These are phyloP conservation scores for Leucania comma DNA, from an alignment of 2,888 invertebrate genomes.

Conservation along the genomic window DNA sequence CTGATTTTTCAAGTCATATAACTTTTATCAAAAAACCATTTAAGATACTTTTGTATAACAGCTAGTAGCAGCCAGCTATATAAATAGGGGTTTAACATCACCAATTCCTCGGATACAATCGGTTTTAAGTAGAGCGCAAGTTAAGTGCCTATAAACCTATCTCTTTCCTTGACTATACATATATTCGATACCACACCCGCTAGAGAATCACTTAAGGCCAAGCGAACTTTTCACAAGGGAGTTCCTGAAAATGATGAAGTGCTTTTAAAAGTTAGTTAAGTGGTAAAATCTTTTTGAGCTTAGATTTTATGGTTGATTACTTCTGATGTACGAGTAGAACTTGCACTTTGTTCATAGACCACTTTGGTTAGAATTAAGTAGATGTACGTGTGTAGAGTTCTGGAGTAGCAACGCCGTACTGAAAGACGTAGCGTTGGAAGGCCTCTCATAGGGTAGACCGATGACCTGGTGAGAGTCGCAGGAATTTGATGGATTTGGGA, in stretches of 20 bases:
- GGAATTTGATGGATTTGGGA: too few species aligned
- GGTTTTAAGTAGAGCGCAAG: too few species aligned
- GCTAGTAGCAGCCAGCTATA: too few species aligned
- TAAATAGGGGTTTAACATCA: too few species aligned
- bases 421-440: too few species aligned
- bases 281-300: slow-evolving; percentile 53
- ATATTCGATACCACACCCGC: slow-evolving; percentile 42
- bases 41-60: too few species aligned
- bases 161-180: slow-evolving; percentile 19
- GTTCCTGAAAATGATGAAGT: slow-evolving; percentile 66
- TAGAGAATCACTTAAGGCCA: slow-evolving; percentile 62
- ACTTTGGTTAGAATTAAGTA: slow-evolving; percentile 11
- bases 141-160: not conserved
- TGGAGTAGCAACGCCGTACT: too few species aligned
- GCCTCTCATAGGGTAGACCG: too few species aligned
- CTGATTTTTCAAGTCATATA: too few species aligned
- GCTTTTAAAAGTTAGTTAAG: slow-evolving; percentile 66
- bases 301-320: slow-evolving; percentile 38
- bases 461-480: too few species aligned
- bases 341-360: slow-evolving; percentile 30
- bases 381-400: not conserved
- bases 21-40: too few species aligned
- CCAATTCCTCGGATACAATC: too few species aligned
- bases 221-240: slow-evolving; percentile 56
- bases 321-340: slow-evolving; percentile 14